These are phyloP conservation scores for Drosophila pseudotakahashii DNA, from an alignment of 2,888 invertebrate species.

Conservation along the genomic window DNA sequence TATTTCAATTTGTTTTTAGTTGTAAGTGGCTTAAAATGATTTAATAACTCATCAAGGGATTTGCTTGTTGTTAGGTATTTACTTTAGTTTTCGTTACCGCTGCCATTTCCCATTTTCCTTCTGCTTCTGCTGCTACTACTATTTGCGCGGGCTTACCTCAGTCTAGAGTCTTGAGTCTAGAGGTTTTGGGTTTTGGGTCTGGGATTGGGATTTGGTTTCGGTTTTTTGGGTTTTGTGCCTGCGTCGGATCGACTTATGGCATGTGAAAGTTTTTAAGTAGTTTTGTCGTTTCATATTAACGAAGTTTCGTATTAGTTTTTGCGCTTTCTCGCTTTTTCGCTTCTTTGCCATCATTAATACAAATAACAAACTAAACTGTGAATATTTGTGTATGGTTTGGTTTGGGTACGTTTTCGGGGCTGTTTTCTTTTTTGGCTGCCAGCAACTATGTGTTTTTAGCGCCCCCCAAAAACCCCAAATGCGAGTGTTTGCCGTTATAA, in stretches of 20 bases:
- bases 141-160: constrained; percentile 33
- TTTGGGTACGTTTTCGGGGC: neutral
- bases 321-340: constrained; percentile 61
- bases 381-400: constrained; percentile 57
- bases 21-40: constrained; percentile 82
- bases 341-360: constrained; percentile 74
- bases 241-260: constrained; percentile 52
- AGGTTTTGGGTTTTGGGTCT: constrained; percentile 24
- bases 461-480: constrained; percentile 21
- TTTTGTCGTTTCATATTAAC: constrained; percentile 76
- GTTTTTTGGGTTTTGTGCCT: constrained; percentile 12
- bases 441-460: constrained; percentile 33
- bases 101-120: constrained; percentile 37
- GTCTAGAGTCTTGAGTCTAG: constrained; percentile 2
- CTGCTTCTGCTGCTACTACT: constrained; percentile 6
- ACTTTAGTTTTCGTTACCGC: constrained; percentile 64
- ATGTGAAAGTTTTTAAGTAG: constrained; percentile 76
- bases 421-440: constrained; percentile 4
- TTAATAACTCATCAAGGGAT: constrained; percentile 82
- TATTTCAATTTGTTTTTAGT: constrained; percentile 81
- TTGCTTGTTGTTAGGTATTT: constrained; percentile 76
- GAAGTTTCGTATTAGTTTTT: constrained; percentile 77
- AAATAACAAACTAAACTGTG: constrained; percentile 66
- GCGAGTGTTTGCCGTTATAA: constrained; percentile 63
- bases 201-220: constrained; percentile 14